phyloP scores from a whole-genome alignment of 2,888 invertebrate species.

The Heptascelio sp. region DNA sequence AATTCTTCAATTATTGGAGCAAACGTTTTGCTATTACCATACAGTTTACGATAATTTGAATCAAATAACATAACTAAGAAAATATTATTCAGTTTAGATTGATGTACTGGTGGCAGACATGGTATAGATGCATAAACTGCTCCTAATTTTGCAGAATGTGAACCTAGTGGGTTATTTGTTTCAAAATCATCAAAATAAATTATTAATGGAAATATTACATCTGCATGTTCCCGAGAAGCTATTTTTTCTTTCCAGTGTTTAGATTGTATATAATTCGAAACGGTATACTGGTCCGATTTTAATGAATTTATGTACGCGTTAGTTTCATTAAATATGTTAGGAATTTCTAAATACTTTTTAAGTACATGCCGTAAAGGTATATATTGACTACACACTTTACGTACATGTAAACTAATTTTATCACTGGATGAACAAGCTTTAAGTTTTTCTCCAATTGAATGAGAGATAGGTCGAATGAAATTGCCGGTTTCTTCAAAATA shows the following conservation, averaged over 20 bases:
- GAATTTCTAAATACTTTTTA: background rate
- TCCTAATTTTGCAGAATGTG: too few relatives aligned
- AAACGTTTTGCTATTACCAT: conserved; percentile 60
- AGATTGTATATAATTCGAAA: background rate
- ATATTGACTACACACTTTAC: background rate
- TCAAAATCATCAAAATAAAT: background rate
- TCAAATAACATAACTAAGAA: conserved; percentile 38
- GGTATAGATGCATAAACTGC: background rate
- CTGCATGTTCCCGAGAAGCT: background rate
- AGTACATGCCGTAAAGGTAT: background rate
- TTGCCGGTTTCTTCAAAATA: background rate
- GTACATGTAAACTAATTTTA: background rate
- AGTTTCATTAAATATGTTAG: background rate
- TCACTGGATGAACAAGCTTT: background rate
- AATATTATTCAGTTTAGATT: background rate
- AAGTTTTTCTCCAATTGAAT: background rate
- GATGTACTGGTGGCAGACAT: background rate
- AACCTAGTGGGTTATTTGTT: background rate
- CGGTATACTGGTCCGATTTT: background rate
- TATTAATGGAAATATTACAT: background rate
- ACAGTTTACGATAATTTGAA: conserved; percentile 55
- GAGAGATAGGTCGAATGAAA: background rate
- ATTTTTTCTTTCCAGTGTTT: background rate
- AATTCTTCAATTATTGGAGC: conserved; percentile 60
- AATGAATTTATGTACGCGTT: background rate